These are phyloP conservation scores for Lasioglossum albipes DNA, from an alignment of 1,140 invertebrate genomes.

Conservation along the genomic window DNA sequence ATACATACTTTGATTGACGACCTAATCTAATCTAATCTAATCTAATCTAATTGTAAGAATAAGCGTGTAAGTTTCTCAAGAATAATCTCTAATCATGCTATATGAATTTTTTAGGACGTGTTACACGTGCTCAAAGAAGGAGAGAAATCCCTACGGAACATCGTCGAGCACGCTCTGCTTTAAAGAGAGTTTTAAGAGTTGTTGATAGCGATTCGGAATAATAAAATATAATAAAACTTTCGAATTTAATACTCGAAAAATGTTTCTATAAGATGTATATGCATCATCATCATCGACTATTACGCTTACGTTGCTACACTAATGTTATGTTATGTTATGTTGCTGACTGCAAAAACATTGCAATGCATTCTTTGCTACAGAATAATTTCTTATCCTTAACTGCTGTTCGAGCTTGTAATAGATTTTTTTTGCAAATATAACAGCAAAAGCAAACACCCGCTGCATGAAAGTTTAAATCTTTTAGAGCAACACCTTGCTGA, in stretches of 20 bases:
- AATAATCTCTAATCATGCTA: conserved; percentile 15
- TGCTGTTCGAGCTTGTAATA: conserved; percentile 84
- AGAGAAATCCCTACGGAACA: conserved; percentile 47
- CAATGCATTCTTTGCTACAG: conserved; percentile 82
- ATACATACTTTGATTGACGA: background rate
- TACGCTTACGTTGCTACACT: background rate
- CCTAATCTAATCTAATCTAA: conserved; percentile 3
- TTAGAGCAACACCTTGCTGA: conserved; percentile 88
- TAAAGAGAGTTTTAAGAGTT: conserved; percentile 66
- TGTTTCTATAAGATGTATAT: conserved; percentile 1
- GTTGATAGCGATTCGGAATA: conserved; percentile 75
- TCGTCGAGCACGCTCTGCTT: conserved; percentile 57
- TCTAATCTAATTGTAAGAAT: background rate
- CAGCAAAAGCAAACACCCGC: conserved; percentile 88
- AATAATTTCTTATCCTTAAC: conserved; percentile 86
- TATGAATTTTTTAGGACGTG: conserved; percentile 65
- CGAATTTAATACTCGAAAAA: background rate
- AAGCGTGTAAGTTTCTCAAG: background rate
- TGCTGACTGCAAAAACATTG: conserved; percentile 62
- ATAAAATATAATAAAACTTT: conserved; percentile 48
- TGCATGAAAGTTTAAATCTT: conserved; percentile 89
- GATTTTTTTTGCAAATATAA: conserved; percentile 85
- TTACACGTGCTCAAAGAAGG: conserved; percentile 67
- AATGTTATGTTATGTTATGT: background rate
- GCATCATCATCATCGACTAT: conserved; percentile 2